These are phyloP conservation scores for Hetaerina americana DNA, from an alignment of 1,140 invertebrate species.

Conservation along the genomic window DNA sequence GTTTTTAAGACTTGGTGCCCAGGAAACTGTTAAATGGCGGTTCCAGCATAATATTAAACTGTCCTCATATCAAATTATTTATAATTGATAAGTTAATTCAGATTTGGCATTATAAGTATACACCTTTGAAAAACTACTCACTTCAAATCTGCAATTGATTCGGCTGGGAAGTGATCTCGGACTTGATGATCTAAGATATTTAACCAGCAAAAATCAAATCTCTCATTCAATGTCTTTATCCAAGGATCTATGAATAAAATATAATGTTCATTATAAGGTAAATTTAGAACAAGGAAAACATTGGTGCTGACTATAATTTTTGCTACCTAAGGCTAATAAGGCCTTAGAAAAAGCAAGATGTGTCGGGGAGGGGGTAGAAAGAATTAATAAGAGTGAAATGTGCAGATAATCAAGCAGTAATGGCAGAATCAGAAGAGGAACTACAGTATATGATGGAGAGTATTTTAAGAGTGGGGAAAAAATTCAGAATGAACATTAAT, in stretches of 20 bases:
- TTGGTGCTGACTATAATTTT: not conserved
- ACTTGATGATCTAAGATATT: not conserved
- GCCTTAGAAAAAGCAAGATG: not conserved
- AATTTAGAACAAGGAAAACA: not conserved
- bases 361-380: not conserved
- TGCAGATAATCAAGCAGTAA: too few relatives aligned
- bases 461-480: too few relatives aligned
- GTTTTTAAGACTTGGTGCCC: not conserved
- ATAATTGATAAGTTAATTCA: not conserved
- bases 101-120: not conserved
- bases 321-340: not conserved
- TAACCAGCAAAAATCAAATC: not conserved
- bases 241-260: not conserved
- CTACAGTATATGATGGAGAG: too few relatives aligned
- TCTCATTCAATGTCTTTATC: not conserved
- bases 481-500: too few relatives aligned
- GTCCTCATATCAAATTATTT: not conserved
- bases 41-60: not conserved
- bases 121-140: not conserved
- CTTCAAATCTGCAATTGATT: not conserved
- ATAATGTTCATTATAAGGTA: not conserved
- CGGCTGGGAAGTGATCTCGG: not conserved
- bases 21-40: not conserved
- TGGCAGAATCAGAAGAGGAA: too few relatives aligned
- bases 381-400: not conserved